These are phyloP conservation scores for Dastarcus helophoroides DNA, from an alignment of 2,888 invertebrate genomes.

Conservation along the genomic window DNA sequence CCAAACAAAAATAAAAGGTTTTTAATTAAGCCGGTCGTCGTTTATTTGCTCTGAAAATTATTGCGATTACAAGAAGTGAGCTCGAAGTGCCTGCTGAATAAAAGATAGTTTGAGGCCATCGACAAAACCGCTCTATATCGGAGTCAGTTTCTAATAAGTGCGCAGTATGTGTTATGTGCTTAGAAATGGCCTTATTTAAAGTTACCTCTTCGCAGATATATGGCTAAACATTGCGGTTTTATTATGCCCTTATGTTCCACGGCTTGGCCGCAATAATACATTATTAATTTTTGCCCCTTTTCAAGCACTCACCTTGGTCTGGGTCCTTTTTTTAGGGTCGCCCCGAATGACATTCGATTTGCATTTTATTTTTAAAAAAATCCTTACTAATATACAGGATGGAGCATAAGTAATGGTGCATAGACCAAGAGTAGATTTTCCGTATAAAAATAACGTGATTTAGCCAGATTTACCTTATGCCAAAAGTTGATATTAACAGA, in stretches of 20 bases:
- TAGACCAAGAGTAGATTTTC: too few relatives aligned
- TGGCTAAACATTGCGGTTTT: slow-evolving; percentile 22
- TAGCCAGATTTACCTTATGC: too few relatives aligned
- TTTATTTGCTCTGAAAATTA: too few relatives aligned
- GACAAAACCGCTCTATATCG: slow-evolving; percentile 27
- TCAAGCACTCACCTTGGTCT: neutral
- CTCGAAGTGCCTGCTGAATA: slow-evolving; percentile 29
- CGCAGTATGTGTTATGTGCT: slow-evolving; percentile 30
- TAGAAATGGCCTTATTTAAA: slow-evolving; percentile 32
- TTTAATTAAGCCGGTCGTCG: too few relatives aligned
- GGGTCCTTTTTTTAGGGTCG: neutral
- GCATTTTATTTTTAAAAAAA: too few relatives aligned
- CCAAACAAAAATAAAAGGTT: too few relatives aligned
- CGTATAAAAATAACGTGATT: too few relatives aligned
- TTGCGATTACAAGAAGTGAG: too few relatives aligned
- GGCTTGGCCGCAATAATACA: slow-evolving; percentile 16
- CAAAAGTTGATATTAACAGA: too few relatives aligned
- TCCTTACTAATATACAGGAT: too few relatives aligned
- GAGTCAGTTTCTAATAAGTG: slow-evolving; percentile 29
- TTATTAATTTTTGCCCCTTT: slow-evolving; percentile 21
- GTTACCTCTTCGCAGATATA: slow-evolving; percentile 23
- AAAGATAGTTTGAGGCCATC: slow-evolving; percentile 29
- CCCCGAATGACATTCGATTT: too few relatives aligned
- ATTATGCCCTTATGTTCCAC: slow-evolving; percentile 14
- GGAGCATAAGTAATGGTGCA: too few relatives aligned